Percentiles rank a stretch among this genome's conserved stretches.
Conservation (phyloP, 2,113 vertebrate species). For the Hypanus sabinus region DNA sequence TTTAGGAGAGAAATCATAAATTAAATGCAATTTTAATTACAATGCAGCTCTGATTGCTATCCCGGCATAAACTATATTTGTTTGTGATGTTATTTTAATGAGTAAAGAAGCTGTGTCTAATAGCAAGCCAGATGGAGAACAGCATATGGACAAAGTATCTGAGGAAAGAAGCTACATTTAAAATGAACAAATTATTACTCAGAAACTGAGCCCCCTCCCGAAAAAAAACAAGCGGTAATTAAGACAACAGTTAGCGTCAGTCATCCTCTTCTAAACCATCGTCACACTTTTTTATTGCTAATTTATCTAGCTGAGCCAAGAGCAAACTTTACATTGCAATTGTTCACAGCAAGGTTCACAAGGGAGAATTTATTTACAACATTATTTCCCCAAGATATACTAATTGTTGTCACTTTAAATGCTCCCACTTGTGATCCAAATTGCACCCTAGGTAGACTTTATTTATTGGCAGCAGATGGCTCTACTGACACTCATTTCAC, state of each 20-base stretch:
- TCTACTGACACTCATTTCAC: background rate
- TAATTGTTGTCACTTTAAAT: conserved; percentile 28
- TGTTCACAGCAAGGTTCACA: background rate
- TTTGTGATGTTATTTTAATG: conserved; percentile 2
- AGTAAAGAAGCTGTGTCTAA: conserved; percentile 30
- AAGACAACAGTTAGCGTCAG: conserved; percentile 43
- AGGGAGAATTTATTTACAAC: background rate
- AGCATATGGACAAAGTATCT: conserved; percentile 43
- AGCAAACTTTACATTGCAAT: background rate
- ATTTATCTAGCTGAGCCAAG: conserved; percentile 35
- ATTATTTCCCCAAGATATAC: background rate
- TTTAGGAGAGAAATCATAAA: conserved; percentile 19
- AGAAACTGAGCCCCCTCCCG: conserved; percentile 6
- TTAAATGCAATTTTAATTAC: conserved; percentile 4
- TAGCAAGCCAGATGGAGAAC: conserved; percentile 44
- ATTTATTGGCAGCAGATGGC: conserved; percentile 28
- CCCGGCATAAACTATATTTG: background rate
- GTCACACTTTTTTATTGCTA: conserved; percentile 34
- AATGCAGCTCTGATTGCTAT: background rate
- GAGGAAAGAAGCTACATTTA: conserved; percentile 39
- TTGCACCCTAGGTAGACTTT: conserved; percentile 6
- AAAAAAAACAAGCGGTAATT: conserved; percentile 40
- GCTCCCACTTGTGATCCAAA: background rate
- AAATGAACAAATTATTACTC: conserved; percentile 40
- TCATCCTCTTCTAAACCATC: conserved; percentile 40